These are phyloP conservation scores for Struthio camelus DNA, from an alignment of 2,113 vertebrate species.

Conservation along the genomic window DNA sequence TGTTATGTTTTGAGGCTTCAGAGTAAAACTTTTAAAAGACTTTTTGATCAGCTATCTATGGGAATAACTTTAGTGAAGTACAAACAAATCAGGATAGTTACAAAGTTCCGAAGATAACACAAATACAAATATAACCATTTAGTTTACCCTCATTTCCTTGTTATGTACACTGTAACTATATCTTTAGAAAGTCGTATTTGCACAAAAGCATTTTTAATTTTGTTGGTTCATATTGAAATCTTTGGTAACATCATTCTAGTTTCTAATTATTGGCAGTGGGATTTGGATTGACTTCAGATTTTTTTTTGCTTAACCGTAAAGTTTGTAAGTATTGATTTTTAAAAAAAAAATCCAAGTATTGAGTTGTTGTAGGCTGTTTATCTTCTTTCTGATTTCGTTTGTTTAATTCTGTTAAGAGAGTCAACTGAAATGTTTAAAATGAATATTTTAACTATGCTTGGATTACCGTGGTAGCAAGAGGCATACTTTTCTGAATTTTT, in stretches of 20 bases:
- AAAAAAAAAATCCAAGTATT: not conserved
- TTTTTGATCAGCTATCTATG: fast-evolving
- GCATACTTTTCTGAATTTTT: not conserved
- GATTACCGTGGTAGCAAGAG: not conserved
- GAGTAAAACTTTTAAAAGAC: not conserved
- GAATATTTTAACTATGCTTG: not conserved
- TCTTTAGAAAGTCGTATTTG: not conserved
- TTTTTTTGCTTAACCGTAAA: not conserved
- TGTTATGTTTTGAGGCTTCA: not conserved
- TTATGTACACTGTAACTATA: not conserved
- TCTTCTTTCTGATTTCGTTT: not conserved
- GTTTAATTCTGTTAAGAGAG: not conserved
- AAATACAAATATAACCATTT: not conserved
- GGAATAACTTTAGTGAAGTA: not conserved
- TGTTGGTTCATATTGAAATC: not conserved
- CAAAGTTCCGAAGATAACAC: not conserved
- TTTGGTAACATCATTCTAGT: not conserved
- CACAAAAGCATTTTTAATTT: not conserved
- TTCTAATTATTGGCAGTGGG: not conserved
- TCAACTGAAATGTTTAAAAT: not conserved
- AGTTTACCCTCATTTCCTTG: not conserved
- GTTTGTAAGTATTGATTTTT: not conserved
- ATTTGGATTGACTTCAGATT: not conserved
- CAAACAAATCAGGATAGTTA: not conserved
- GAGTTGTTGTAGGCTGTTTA: not conserved